Base-by-base conservation (phyloP, 2,113 vertebrate species). In the Naja naja region DNA sequence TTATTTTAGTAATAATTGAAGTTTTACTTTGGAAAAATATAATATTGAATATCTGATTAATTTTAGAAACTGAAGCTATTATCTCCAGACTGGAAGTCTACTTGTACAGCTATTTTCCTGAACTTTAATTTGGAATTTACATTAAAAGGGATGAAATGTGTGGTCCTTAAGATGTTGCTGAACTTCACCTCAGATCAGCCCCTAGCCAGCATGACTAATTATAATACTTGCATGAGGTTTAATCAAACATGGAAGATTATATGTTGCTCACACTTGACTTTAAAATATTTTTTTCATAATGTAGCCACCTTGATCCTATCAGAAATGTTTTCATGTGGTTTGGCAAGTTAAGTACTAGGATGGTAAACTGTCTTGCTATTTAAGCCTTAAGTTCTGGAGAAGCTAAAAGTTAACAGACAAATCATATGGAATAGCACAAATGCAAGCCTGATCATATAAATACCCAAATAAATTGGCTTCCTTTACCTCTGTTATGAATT, bases 1-100 rank as follows among this genome's bases (percentile, higher is more conserved):
- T 92, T 18, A 7, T 92, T 22, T 93, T 52, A 85, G 60, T 95
- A 91, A 43, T 85, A 81, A 94, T 89, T 94, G 45, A 87, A 95
- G 56, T 92, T 39, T 10, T 53, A 30, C 58, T 91, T 90, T 93
- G 23, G 20, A 56, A 81, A 92, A 91, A 69, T 94, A 89, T 16
- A 58, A 81, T 0, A n/a, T 93, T 93, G 49, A 93, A 74, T 25
- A 89, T 54, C 0, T 89, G 53, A 56, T 93, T 92, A 53, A 92
- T 27, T 91, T 6, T 69, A 56, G 94, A 92, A 92, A 93, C 88
- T 81, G 89, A 95, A 0, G 39, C 39, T 88, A n/a, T 89, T 54
- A 54, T 12, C 10, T 49, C 30, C 54, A 58, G 43, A 60, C 16
- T 39, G 43, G 69, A 81, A 81, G 34, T 18, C 18, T 39, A 81